Evolutionary conservation across 2,797 vertebrate genomes (phyloP).

Genomic region (Ctenochaetus hawaiiensis): DNA sequence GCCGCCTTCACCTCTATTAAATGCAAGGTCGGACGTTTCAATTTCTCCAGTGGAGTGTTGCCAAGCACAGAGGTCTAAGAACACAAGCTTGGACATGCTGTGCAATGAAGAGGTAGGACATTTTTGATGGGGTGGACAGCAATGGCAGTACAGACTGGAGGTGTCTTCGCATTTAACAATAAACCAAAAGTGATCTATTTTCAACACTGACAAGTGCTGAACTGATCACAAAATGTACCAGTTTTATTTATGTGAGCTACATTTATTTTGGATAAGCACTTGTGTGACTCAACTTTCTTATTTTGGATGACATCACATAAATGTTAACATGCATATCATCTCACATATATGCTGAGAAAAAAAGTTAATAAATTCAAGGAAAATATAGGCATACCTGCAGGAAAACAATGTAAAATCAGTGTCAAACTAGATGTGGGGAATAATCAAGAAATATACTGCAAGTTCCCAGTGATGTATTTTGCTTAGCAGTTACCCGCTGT

Average conservation of each 20-base stretch:
- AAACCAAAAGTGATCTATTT: conserved; percentile 25
- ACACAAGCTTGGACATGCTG: conserved; percentile 55
- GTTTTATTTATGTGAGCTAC: neutral
- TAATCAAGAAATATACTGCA: neutral
- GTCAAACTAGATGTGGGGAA: neutral
- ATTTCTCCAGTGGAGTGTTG: conserved; percentile 73
- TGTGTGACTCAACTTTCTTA: conserved; percentile 1
- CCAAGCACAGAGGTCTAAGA: conserved; percentile 70
- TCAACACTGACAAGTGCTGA: neutral
- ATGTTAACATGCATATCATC: neutral
- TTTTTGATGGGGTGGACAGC: conserved; percentile 52
- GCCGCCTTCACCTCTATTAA: conserved; percentile 75
- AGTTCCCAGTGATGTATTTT: conserved; percentile 19
- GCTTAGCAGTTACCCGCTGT: conserved; percentile 23
- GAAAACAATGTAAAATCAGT: conserved; percentile 1
- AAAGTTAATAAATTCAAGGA: neutral
- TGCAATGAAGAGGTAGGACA: conserved; percentile 52
- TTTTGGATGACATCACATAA: neutral
- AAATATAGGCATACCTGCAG: neutral
- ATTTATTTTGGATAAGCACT: neutral
- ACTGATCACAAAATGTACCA: conserved; percentile 3
- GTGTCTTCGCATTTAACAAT: conserved; percentile 33
- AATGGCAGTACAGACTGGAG: conserved; percentile 33
- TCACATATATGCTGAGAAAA: neutral
- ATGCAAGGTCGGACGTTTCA: conserved; percentile 77